A percentile compares a stretch with the other conserved stretches of the same genome.
Evolutionary conservation across 2,797 vertebrate species (phyloP).

Genomic region (Onychomys leucogaster): DNA sequence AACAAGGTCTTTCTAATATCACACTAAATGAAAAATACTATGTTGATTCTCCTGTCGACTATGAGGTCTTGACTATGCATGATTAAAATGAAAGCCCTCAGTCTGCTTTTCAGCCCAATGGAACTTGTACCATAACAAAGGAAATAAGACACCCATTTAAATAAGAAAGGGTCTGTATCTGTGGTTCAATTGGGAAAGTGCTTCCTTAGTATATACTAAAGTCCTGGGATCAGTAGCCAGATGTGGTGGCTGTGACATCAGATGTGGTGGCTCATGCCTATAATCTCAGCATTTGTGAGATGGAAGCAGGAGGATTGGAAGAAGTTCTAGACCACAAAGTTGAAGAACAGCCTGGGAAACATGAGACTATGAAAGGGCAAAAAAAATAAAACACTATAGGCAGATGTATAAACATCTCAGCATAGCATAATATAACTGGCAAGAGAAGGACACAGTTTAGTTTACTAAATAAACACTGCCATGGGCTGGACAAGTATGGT

Average conservation of each 20-base stretch:
- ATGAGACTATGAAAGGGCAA: neutral
- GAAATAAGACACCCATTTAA: slow-evolving; percentile 1
- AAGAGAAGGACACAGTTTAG: neutral
- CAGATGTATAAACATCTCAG: neutral
- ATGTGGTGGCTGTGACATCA: neutral
- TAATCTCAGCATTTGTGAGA: no score
- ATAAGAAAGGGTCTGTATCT: neutral
- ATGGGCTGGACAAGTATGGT: neutral
- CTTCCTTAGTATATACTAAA: neutral
- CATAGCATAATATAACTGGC: neutral
- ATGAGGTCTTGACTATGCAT: slow-evolving; percentile 26
- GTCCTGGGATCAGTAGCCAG: no score
- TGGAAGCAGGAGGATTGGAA: neutral
- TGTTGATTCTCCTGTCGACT: neutral
- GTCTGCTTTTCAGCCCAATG: neutral
- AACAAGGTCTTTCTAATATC: neutral
- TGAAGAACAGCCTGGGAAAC: neutral
- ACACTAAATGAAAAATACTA: neutral
- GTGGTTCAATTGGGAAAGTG: neutral
- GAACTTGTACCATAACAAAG: neutral
- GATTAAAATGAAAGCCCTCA: neutral
- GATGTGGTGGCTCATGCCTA: neutral
- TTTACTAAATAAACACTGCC: neutral
- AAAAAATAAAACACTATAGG: neutral
- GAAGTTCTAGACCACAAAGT: neutral